phyloP scores from a whole-genome alignment of 2,888 invertebrate genomes.

The Stictocephala bisonia region DNA sequence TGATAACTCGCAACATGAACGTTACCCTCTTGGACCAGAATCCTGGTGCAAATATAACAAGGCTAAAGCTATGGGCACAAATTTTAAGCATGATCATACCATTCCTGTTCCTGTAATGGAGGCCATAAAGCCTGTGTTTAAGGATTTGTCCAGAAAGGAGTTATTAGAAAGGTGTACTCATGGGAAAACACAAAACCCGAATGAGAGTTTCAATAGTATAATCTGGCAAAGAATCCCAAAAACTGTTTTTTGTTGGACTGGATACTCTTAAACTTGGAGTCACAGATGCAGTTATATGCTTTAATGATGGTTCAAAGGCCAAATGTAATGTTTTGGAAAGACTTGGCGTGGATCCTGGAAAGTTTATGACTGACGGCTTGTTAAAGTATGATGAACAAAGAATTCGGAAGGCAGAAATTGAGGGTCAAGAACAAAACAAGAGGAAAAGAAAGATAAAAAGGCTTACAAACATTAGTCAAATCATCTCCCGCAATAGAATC shows the following conservation, averaged over 20 bases:
- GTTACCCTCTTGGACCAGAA: conserved; percentile 1
- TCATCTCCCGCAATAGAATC: no score
- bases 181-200: conserved; percentile 33
- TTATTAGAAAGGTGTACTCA: conserved; percentile 40
- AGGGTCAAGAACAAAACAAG: not conserved
- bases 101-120: conserved; percentile 1
- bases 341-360: not conserved
- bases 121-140: not conserved
- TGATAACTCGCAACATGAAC: not conserved
- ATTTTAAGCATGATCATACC: not conserved
- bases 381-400: not conserved
- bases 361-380: conserved; percentile 1
- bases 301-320: conserved; percentile 20
- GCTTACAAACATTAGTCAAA: no score
- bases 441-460: not conserved
- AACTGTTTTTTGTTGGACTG: not conserved
- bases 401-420: not conserved
- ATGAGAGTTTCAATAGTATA: conserved; percentile 23
- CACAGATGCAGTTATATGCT: not conserved
- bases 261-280: no score
- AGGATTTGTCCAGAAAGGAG: not conserved
- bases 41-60: conserved; percentile 11
- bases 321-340: conserved; percentile 15
- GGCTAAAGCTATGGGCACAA: not conserved
- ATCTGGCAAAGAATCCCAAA: conserved; percentile 8